A percentile compares a stretch with the other conserved stretches of the same genome.
phyloP scores from a whole-genome alignment of 92 coral and sea anemone genomes.

The Heliopora coerulea region DNA sequence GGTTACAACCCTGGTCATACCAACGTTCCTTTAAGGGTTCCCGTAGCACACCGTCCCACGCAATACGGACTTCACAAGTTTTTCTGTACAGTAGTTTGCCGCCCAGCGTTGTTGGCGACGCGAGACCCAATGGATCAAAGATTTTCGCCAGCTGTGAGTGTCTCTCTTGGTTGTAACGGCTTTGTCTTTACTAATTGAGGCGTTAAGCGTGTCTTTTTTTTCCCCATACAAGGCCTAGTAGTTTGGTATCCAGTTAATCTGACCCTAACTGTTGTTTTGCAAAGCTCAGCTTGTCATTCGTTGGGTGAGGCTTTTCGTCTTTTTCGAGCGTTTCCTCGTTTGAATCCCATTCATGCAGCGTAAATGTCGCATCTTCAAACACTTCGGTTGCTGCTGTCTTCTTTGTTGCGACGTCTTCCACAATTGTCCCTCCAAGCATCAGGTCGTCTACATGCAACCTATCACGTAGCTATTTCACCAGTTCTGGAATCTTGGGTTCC shows the following conservation, averaged over 20 bases:
- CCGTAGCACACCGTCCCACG: constrained; percentile 39
- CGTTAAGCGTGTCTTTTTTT: constrained; percentile 33
- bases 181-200: constrained; percentile 13
- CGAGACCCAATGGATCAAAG: constrained; percentile 42
- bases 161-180: constrained; percentile 40
- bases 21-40: constrained; percentile 26
- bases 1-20: constrained; percentile 16
- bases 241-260: constrained; percentile 35
- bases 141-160: constrained; percentile 38
- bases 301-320: not conserved
- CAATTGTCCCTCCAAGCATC: constrained; percentile 30
- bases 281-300: constrained; percentile 22
- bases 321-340: constrained; percentile 27
- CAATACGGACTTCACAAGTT: constrained; percentile 8
- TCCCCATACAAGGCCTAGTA: constrained; percentile 31
- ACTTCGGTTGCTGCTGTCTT: constrained; percentile 29
- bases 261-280: constrained; percentile 39
- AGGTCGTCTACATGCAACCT: constrained; percentile 33
- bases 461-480: constrained; percentile 20
- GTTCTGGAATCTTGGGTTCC: constrained; percentile 13
- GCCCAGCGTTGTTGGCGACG: constrained; percentile 40
- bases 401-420: constrained; percentile 19
- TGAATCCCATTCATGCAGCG: constrained; percentile 37
- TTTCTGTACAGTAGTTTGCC: constrained; percentile 38
- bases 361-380: constrained; percentile 37